Evolutionary conservation across 2,888 invertebrate genomes (phyloP).

Genomic region (Cremastinae sp.): DNA sequence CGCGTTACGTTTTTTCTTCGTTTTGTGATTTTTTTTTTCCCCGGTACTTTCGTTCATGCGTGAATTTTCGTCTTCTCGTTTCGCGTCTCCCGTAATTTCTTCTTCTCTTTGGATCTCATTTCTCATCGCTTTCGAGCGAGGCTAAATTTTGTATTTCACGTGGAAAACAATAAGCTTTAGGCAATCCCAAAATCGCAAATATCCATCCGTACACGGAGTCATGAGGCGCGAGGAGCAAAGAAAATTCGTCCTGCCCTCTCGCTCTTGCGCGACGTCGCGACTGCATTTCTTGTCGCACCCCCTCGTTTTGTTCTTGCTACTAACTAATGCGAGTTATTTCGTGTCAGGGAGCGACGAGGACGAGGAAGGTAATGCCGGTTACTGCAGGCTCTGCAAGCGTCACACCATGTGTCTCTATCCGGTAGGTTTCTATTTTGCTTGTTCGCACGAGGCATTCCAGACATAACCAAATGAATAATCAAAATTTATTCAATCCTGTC

Average conservation of each 20-base stretch:
- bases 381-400: slow-evolving; percentile 71
- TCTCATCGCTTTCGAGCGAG: too few species aligned
- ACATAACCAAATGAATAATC: background rate
- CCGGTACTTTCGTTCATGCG: background rate
- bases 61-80: background rate
- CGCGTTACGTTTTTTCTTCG: too few species aligned
- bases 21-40: background rate
- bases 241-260: slow-evolving; percentile 39
- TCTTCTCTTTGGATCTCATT: too few species aligned
- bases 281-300: slow-evolving; percentile 57
- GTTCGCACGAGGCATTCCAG: slow-evolving; percentile 28
- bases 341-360: slow-evolving; percentile 60
- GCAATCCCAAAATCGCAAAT: background rate
- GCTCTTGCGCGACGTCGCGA: slow-evolving; percentile 39
- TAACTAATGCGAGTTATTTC: slow-evolving; percentile 65
- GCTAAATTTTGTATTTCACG: too few species aligned
- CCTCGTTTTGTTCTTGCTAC: slow-evolving; percentile 43
- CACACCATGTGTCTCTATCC: slow-evolving; percentile 75
- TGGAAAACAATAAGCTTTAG: too few species aligned
- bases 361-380: slow-evolving; percentile 65
- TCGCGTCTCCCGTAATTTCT: too few species aligned
- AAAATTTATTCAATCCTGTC: background rate
- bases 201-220: slow-evolving; percentile 31
- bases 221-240: slow-evolving; percentile 55
- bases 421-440: slow-evolving; percentile 65